phyloP scores from a whole-genome alignment of 2,797 vertebrate species.

The Spinus pinus region DNA sequence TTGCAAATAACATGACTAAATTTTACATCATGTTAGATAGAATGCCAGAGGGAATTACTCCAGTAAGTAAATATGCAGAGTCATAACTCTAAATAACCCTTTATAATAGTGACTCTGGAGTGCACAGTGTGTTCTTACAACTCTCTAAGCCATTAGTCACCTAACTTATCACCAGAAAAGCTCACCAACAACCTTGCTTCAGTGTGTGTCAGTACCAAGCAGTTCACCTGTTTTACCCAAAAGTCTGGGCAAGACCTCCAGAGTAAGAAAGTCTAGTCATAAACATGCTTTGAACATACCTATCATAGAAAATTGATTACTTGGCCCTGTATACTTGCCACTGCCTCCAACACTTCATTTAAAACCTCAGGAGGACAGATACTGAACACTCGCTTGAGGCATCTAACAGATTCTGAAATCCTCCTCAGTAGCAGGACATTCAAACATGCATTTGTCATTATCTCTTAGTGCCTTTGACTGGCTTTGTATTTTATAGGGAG shows the following conservation, averaged over 20 bases:
- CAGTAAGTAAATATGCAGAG: not conserved
- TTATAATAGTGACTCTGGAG: not conserved
- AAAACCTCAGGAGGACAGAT: not conserved
- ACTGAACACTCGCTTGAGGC: not conserved
- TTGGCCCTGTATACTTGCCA: fast-evolving
- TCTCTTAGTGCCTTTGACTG: not conserved
- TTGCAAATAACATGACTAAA: not conserved
- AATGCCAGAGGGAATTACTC: not conserved
- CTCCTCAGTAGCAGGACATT: not conserved
- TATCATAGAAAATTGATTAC: not conserved
- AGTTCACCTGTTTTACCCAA: not conserved
- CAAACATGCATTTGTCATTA: not conserved
- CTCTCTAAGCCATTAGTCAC: not conserved
- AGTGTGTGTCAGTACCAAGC: not conserved
- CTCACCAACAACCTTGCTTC: not conserved
- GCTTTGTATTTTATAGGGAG: not conserved
- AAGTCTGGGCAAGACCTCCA: not conserved
- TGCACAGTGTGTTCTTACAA: not conserved
- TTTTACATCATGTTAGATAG: not conserved
- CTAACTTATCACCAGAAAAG: not conserved
- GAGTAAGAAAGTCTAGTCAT: not conserved
- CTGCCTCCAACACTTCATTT: not conserved
- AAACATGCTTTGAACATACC: not conserved
- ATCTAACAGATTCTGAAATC: not conserved
- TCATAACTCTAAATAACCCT: not conserved